phyloP scores from a whole-genome alignment of 2,888 invertebrate species.

The Pseudoips prasinana region DNA sequence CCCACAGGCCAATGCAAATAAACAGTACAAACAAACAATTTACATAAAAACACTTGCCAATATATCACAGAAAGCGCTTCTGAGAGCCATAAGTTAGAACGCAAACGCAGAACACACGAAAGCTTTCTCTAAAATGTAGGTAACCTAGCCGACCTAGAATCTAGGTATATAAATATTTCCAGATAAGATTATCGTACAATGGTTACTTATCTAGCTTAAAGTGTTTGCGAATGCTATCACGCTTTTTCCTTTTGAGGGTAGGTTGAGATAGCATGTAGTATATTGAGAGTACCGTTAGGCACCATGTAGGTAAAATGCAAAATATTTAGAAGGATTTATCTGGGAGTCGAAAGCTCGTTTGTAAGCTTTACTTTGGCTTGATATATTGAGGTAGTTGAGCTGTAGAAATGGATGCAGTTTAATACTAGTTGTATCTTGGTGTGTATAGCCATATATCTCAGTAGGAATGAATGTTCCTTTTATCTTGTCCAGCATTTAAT shows the following conservation, averaged over 20 bases:
- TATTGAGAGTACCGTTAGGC: background rate
- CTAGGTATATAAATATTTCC: constrained; percentile 23
- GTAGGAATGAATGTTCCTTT: too few relatives aligned
- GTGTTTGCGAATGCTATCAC: constrained; percentile 18
- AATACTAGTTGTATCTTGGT: too few relatives aligned
- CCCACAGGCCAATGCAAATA: too few relatives aligned
- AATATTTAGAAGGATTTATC: background rate
- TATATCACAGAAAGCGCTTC: constrained; percentile 17
- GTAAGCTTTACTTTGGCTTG: too few relatives aligned
- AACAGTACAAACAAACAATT: constrained; percentile 8
- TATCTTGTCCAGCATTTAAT: too few relatives aligned
- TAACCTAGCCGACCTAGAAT: constrained; percentile 21
- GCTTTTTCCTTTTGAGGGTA: constrained; percentile 8
- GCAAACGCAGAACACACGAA: constrained; percentile 20
- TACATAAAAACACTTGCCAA: constrained; percentile 16
- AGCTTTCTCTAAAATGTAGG: constrained; percentile 34
- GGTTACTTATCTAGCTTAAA: constrained; percentile 20
- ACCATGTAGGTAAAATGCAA: background rate
- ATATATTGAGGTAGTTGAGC: too few relatives aligned
- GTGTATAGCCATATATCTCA: too few relatives aligned
- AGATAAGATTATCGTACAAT: constrained; percentile 34
- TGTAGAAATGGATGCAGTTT: too few relatives aligned
- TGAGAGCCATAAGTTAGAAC: constrained; percentile 23
- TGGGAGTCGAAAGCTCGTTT: too few relatives aligned
- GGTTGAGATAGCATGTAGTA: background rate